These are phyloP conservation scores for Ptychobarbus kaznakovi DNA, from an alignment of 2,797 vertebrate genomes.

Conservation along the genomic window DNA sequence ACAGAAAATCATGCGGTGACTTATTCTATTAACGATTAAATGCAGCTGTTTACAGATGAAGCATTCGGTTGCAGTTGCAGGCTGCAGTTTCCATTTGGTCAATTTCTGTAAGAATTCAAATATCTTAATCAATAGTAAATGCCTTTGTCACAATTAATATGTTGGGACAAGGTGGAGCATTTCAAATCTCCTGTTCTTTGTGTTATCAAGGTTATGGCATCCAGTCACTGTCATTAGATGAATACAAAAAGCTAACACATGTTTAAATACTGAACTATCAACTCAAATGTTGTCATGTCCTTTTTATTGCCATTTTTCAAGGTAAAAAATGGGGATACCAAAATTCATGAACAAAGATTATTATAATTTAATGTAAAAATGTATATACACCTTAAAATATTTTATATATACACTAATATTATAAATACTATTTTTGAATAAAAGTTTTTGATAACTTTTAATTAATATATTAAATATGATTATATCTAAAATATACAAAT, in stretches of 20 bases:
- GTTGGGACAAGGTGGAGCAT: background rate
- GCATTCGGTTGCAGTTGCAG: background rate
- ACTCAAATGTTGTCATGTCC: background rate
- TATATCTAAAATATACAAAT: background rate
- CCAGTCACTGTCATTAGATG: background rate
- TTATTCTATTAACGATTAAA: conserved; percentile 38
- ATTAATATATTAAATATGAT: background rate
- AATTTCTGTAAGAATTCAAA: background rate
- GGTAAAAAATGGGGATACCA: background rate
- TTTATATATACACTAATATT: background rate
- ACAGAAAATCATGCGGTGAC: conserved; percentile 26
- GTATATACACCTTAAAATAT: background rate
- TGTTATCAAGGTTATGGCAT: background rate
- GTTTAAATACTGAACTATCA: background rate
- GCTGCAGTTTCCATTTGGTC: background rate
- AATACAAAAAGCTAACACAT: background rate
- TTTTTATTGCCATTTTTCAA: background rate
- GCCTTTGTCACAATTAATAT: background rate
- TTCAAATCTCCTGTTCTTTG: background rate
- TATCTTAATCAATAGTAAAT: background rate
- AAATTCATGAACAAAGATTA: background rate
- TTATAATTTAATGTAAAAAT: background rate
- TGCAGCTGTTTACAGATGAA: background rate
- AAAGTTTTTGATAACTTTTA: background rate
- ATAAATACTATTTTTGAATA: background rate